Conservation (phyloP, 2,113 vertebrate genomes). For the Tupaia tana region DNA sequence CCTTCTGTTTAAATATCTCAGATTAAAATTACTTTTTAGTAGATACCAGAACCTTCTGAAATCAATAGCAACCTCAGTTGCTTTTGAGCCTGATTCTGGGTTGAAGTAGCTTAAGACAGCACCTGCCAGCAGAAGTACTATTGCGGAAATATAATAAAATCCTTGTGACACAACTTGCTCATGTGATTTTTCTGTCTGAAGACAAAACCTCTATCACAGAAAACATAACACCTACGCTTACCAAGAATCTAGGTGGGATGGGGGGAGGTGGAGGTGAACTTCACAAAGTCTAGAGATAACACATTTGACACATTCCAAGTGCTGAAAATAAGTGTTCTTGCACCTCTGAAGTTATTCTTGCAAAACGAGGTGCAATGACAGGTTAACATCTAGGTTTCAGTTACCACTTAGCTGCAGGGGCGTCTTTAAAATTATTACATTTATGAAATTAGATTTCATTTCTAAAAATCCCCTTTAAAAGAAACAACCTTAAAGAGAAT, state of each 20-base stretch:
- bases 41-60: background rate
- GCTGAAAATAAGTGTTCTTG: constrained; percentile 81
- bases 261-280: constrained; percentile 22
- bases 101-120: background rate
- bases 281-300: constrained; percentile 60
- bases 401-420: constrained; percentile 66
- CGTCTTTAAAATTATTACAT: constrained; percentile 17
- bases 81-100: background rate
- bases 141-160: background rate
- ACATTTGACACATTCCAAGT: constrained; percentile 70
- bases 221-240: constrained; percentile 50
- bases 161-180: background rate
- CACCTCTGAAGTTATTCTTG: constrained; percentile 71
- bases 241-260: constrained; percentile 39
- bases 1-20: background rate
- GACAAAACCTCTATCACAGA: constrained; percentile 56
- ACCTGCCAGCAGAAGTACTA: background rate
- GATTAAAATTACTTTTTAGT: background rate
- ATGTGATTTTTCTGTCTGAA: background rate
- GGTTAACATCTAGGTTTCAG: constrained; percentile 58
- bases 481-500: background rate
- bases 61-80: background rate
- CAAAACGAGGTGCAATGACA: constrained; percentile 45
- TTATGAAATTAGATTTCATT: constrained; percentile 51
- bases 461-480: constrained; percentile 8